Evolutionary conservation across 2,888 invertebrate species (phyloP).

Genomic region (Oscheius sp.): DNA sequence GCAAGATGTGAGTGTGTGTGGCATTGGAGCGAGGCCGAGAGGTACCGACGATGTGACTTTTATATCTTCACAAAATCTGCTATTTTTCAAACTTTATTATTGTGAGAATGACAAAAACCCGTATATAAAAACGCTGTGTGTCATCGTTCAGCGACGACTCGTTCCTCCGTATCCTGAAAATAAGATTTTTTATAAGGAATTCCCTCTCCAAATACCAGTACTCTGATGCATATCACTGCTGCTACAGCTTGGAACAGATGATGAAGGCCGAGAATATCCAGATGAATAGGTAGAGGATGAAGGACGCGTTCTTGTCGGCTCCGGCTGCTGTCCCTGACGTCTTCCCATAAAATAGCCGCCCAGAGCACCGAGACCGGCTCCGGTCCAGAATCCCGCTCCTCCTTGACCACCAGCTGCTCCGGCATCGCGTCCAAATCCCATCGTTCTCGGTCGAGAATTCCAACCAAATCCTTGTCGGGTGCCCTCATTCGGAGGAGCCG

Average conservation of each 20-base stretch:
- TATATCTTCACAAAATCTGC: neutral
- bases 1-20: conserved; percentile 10
- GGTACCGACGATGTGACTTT: neutral
- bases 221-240: conserved; percentile 16
- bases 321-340: conserved; percentile 10
- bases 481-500: no score
- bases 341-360: conserved; percentile 64
- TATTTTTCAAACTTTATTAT: neutral
- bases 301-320: conserved; percentile 9
- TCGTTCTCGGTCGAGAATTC: neutral
- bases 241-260: neutral
- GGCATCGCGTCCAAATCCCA: conserved; percentile 6
- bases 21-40: conserved; percentile 13
- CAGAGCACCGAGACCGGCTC: conserved; percentile 63
- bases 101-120: neutral
- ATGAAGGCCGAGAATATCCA: neutral
- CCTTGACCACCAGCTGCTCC: neutral
- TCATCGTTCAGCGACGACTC: conserved; percentile 21
- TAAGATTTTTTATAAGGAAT: neutral
- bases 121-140: neutral
- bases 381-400: conserved; percentile 55
- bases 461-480: no score
- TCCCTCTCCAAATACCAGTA: conserved; percentile 5
- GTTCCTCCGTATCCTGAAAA: conserved; percentile 37
- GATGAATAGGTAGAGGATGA: neutral